A percentile compares a stretch with the other conserved stretches of the same genome.
These are phyloP conservation scores for Tympanuchus pallidicinctus DNA, from an alignment of 2,113 vertebrate genomes.

Conservation along the genomic window DNA sequence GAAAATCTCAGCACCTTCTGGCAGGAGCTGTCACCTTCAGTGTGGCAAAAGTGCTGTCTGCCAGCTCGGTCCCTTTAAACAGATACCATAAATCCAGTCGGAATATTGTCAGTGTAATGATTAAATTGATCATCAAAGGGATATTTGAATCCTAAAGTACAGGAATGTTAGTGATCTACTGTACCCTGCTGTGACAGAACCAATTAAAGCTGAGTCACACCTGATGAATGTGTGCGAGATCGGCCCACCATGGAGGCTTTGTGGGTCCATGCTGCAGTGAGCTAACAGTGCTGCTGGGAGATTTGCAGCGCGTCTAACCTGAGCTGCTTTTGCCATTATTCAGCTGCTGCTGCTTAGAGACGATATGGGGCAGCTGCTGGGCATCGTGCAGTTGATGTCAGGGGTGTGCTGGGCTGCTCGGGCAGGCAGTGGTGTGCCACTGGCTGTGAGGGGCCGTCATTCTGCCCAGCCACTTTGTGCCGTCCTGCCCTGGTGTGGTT, in stretches of 20 bases:
- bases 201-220: background rate
- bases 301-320: background rate
- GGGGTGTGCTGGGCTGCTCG: background rate
- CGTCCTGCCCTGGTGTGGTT: background rate
- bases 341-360: background rate
- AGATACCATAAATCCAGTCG: background rate
- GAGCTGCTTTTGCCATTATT: background rate
- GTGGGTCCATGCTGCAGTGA: background rate
- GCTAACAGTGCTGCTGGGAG: background rate
- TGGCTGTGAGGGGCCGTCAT: background rate
- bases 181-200: background rate
- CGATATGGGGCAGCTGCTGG: background rate
- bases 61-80: constrained; percentile 19
- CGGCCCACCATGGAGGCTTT: background rate
- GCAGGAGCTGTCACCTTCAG: background rate
- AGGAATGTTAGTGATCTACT: background rate
- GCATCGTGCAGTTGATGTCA: background rate
- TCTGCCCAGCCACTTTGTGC: constrained; percentile 1
- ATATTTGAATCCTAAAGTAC: constrained; percentile 23
- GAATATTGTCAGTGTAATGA: constrained; percentile 26
- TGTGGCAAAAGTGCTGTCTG: background rate
- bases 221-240: background rate
- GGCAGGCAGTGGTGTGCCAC: background rate
- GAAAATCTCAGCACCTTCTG: background rate
- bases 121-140: constrained; percentile 21